Conservation (phyloP, 2,888 invertebrate species). For the Zygogramma bicolorata region DNA sequence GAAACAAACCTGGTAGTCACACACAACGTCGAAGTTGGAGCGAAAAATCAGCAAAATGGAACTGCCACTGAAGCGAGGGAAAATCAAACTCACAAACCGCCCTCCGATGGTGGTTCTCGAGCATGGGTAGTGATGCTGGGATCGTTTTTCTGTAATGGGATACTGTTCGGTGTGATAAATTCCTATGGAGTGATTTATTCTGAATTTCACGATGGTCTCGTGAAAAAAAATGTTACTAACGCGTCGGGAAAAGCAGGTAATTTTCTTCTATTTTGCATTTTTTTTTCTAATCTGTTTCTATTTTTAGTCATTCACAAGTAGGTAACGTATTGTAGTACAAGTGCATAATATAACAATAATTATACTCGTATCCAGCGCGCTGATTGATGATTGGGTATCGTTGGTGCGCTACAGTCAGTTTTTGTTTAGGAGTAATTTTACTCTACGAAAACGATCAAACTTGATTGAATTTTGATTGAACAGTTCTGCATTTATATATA, state of each 20-base stretch:
- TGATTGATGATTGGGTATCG: too few relatives aligned
- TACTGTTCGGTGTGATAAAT: constrained; percentile 92
- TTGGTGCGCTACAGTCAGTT: background rate
- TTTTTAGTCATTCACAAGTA: constrained; percentile 16
- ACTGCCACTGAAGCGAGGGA: constrained; percentile 1
- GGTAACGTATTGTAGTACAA: background rate
- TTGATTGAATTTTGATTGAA: too few relatives aligned
- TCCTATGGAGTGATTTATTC: constrained; percentile 86
- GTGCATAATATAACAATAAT: background rate
- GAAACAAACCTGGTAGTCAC: constrained; percentile 37
- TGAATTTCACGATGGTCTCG: constrained; percentile 75
- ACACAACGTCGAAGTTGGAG: constrained; percentile 23
- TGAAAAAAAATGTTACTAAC: constrained; percentile 75
- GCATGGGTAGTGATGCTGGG: constrained; percentile 87
- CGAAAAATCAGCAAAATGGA: constrained; percentile 35
- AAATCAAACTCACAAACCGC: constrained; percentile 52
- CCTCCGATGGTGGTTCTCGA: constrained; percentile 83
- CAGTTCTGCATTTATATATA: too few relatives aligned
- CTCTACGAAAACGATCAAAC: too few relatives aligned
- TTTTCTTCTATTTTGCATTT: constrained; percentile 23
- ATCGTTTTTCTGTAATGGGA: constrained; percentile 90
- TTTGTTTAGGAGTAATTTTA: background rate
- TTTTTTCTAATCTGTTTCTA: too few relatives aligned
- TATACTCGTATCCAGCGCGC: too few relatives aligned
- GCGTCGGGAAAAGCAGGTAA: constrained; percentile 87